Conservation (phyloP, 2,888 invertebrate species). For the Mactromeris polynyma region DNA sequence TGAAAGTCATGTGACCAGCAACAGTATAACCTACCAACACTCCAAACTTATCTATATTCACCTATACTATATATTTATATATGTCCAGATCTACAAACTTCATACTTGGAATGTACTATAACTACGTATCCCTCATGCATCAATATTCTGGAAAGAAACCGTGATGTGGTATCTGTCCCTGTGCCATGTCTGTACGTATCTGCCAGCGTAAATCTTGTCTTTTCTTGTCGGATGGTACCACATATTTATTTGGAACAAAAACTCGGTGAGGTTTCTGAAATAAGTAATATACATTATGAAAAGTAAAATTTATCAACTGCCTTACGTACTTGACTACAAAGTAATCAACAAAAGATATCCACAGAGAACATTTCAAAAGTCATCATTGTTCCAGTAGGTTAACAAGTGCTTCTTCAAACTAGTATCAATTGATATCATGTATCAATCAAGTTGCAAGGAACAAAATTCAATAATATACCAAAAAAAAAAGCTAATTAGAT, state of each 20-base stretch:
- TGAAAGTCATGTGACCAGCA: too few relatives aligned
- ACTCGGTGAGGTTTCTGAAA: constrained; percentile 83
- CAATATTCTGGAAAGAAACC: constrained; percentile 78
- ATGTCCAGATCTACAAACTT: background rate
- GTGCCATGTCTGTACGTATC: constrained; percentile 84
- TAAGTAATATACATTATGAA: background rate
- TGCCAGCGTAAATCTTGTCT: constrained; percentile 85
- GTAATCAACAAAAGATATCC: too few relatives aligned
- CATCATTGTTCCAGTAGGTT: too few relatives aligned
- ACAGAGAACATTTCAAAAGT: too few relatives aligned
- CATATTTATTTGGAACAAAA: constrained; percentile 84
- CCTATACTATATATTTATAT: background rate
- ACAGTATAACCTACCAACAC: too few relatives aligned
- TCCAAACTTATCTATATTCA: background rate
- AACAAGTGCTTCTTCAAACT: too few relatives aligned
- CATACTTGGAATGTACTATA: background rate
- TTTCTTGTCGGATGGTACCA: constrained; percentile 86
- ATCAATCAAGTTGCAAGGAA: too few relatives aligned
- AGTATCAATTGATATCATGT: too few relatives aligned
- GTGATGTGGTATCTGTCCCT: constrained; percentile 83
- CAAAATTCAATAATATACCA: too few relatives aligned
- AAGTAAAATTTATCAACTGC: background rate
- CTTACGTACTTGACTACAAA: too few relatives aligned
- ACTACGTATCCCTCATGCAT: background rate
- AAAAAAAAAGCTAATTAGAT: too few relatives aligned